These are phyloP conservation scores for Xylocopa sonorina DNA, from an alignment of 1,140 invertebrate genomes.

Conservation along the genomic window DNA sequence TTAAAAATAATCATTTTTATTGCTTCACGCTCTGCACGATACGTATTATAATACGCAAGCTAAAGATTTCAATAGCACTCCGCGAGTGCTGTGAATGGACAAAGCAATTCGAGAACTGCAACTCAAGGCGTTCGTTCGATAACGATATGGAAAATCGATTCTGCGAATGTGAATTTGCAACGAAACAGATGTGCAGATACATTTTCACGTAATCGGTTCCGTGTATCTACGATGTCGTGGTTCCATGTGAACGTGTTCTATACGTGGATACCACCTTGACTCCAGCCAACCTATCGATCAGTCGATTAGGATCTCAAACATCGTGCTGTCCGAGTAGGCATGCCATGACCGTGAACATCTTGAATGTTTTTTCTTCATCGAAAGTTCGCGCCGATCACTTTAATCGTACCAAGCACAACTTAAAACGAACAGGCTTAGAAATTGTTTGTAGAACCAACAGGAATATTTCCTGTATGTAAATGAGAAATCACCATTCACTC, in stretches of 20 bases:
- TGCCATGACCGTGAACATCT: constrained; percentile 59
- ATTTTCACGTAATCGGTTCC: background rate
- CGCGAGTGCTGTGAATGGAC: too few species aligned
- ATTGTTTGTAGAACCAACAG: background rate
- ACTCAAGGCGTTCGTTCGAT: background rate
- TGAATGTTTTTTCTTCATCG: constrained; percentile 40
- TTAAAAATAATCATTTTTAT: too few species aligned
- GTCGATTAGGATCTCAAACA: constrained; percentile 67
- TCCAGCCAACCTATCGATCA: constrained; percentile 63
- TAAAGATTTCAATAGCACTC: too few species aligned
- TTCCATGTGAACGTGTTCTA: constrained; percentile 29
- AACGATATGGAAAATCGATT: constrained; percentile 9
- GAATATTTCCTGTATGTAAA: background rate
- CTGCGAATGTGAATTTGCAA: background rate
- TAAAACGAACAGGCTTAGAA: background rate
- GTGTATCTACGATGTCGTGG: constrained; percentile 2
- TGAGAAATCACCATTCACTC: background rate
- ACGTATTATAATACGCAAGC: too few species aligned
- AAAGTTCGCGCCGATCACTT: constrained; percentile 26
- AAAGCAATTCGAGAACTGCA: background rate
- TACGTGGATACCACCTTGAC: constrained; percentile 62
- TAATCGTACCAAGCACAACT: background rate
- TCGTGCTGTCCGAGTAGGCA: constrained; percentile 19
- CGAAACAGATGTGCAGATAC: background rate
- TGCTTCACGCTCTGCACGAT: too few species aligned